Conservation (phyloP, 1,140 invertebrate genomes). For the Kradibia gibbosae region DNA sequence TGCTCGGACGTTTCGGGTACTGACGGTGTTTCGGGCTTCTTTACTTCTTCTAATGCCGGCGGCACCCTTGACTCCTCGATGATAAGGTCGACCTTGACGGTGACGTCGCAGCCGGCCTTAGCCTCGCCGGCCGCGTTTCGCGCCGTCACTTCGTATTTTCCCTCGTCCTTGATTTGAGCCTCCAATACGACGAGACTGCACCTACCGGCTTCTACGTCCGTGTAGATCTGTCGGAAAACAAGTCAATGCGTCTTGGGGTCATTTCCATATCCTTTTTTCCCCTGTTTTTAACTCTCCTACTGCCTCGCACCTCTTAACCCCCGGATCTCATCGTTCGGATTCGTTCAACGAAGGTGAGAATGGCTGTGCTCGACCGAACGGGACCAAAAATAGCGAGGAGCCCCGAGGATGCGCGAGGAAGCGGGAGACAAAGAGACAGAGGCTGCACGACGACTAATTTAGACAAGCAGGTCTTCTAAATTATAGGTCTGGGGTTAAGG, state of each 20-base stretch:
- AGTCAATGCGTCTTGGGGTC: slow-evolving; percentile 26
- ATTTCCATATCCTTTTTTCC: slow-evolving; percentile 53
- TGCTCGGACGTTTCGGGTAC: not conserved
- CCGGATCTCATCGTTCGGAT: slow-evolving; percentile 41
- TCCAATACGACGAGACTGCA: slow-evolving; percentile 79
- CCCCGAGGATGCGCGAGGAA: not conserved
- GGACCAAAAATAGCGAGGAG: not conserved
- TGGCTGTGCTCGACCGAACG: slow-evolving; percentile 13
- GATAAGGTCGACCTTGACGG: slow-evolving; percentile 80
- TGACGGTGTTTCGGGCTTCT: not conserved
- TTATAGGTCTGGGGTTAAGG: slow-evolving; percentile 43
- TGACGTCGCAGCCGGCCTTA: slow-evolving; percentile 77
- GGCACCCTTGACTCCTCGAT: not conserved
- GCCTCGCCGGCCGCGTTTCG: slow-evolving; percentile 79
- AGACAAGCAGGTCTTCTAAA: slow-evolving; percentile 25
- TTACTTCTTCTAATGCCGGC: too few relatives aligned
- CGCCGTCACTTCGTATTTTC: slow-evolving; percentile 78
- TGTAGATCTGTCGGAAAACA: slow-evolving; percentile 74
- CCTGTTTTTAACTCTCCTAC: slow-evolving; percentile 10
- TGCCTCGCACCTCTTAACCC: not conserved
- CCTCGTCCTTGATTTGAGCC: slow-evolving; percentile 81
- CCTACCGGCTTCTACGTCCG: slow-evolving; percentile 71
- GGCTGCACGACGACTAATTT: slow-evolving; percentile 11
- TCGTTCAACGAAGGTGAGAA: slow-evolving; percentile 57
- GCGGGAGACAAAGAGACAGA: slow-evolving; percentile 9